Evolutionary conservation across 2,888 invertebrate genomes (phyloP).

Genomic region (Iphiclides podalirius): DNA sequence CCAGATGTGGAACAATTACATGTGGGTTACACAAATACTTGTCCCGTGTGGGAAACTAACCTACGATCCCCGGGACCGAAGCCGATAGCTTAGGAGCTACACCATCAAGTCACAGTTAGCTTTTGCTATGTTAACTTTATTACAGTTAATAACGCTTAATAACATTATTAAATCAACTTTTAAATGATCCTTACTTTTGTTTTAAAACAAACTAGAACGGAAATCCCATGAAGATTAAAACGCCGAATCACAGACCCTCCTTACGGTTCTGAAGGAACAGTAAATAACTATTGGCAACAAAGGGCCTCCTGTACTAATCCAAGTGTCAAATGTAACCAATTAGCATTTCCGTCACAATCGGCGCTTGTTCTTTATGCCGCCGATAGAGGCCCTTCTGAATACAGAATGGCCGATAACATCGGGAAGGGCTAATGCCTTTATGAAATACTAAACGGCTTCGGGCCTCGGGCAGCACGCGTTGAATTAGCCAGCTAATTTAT

Average conservation of each 20-base stretch:
- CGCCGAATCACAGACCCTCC: neutral
- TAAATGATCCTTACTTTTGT: too few species aligned
- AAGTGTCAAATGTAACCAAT: slow-evolving; percentile 54
- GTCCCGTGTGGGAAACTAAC: too few species aligned
- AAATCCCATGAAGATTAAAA: neutral
- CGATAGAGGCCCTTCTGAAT: slow-evolving; percentile 54
- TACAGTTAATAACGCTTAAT: too few species aligned
- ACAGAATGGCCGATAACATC: slow-evolving; percentile 65
- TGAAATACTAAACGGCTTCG: slow-evolving; percentile 39
- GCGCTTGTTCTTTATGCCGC: slow-evolving; percentile 58
- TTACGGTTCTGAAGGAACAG: slow-evolving; percentile 12
- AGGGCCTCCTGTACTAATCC: slow-evolving; percentile 48
- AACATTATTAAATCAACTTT: too few species aligned
- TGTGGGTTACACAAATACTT: too few species aligned
- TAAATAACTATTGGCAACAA: slow-evolving; percentile 37
- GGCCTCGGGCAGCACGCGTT: slow-evolving; percentile 24
- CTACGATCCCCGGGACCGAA: too few species aligned
- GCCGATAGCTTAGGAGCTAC: too few species aligned
- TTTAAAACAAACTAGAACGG: too few species aligned
- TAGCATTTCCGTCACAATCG: slow-evolving; percentile 67
- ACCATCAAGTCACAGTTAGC: too few species aligned
- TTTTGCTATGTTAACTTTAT: too few species aligned
- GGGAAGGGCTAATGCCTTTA: slow-evolving; percentile 47
- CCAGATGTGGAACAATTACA: too few species aligned
- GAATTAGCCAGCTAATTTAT: slow-evolving; percentile 23